Base-by-base conservation (phyloP, 2,888 invertebrate species). In the Stenchaetothrips biformis region DNA sequence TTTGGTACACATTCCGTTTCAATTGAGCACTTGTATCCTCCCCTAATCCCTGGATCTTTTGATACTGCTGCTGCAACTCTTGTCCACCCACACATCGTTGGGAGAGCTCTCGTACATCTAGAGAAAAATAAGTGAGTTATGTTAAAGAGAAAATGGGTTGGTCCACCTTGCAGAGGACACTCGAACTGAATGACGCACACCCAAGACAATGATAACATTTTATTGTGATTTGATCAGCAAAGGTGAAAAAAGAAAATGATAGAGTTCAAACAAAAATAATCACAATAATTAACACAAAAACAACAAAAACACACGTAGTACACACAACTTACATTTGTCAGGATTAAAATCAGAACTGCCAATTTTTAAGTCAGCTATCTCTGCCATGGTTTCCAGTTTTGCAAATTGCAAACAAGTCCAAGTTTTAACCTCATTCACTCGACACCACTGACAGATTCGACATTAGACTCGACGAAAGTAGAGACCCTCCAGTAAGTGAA, bases 1-100 rank as follows among this genome's bases (percentile, higher is more conserved):
- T 98, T 86, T 97, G 95, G 87, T 97, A 98, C 78, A 98, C 98
- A 92, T 98, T 98, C 87, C 94, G 95, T 89, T 98, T 98, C 53
- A 98, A 90, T 81, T 94, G 92, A 82, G 92, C 93, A 81, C 95
- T 96, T 7, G 97, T 98, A 85, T 95, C 95, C 85, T 98, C 97
- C 7, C 95, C 92, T 83, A 97, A 90, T 53, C 90, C 89, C 88
- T 96, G 95, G 83, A 98, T 94, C 87, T 93, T 93, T 81, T 93
- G 92, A 85, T 95, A 91, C 84, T 95, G 92, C 84, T 92, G 92
- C 84, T 93, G 91, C 82, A 97, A 88, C 87, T 96, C 96, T 85
- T 92, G 92, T 80, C 95, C 95, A 82, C 95, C 96, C 84, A 96
- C 92, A 86, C 95, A 95, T 85, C 94, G 93, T 83, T 92, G 92